phyloP scores from a whole-genome alignment of 2,888 invertebrate genomes.

The Itoplectis maculator region DNA sequence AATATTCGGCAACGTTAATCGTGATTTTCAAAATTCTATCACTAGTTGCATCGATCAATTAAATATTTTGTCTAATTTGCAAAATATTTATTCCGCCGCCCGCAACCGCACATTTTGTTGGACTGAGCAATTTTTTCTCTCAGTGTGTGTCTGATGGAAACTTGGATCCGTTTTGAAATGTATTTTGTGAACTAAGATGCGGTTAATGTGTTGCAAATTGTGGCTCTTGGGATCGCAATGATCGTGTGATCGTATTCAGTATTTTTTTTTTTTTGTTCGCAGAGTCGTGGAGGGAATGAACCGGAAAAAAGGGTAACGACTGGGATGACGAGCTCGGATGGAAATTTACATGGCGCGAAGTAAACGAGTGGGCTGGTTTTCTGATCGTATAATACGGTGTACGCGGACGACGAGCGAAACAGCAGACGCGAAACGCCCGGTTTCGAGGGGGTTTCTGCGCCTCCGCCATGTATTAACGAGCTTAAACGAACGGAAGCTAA shows the following conservation, averaged over 20 bases:
- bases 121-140: too few species aligned
- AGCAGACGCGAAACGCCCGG: conserved; percentile 37
- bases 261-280: conserved; percentile 9
- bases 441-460: conserved; percentile 53
- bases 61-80: too few species aligned
- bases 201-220: neutral
- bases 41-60: too few species aligned
- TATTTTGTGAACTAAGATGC: conserved; percentile 1
- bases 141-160: too few species aligned
- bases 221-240: neutral
- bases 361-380: conserved; percentile 81
- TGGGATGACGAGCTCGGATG: conserved; percentile 60
- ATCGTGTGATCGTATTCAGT: neutral
- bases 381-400: conserved; percentile 53
- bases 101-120: too few species aligned
- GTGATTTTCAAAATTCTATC: too few species aligned
- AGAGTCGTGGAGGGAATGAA: conserved; percentile 30
- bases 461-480: conserved; percentile 81
- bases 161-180: neutral
- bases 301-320: conserved; percentile 21
- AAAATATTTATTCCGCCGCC: too few species aligned
- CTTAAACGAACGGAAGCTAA: conserved; percentile 85
- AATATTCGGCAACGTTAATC: too few species aligned
- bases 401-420: conserved; percentile 65
- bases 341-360: conserved; percentile 81